phyloP scores from a whole-genome alignment of 1,140 invertebrate genomes.

The Vollenhovia emeryi region DNA sequence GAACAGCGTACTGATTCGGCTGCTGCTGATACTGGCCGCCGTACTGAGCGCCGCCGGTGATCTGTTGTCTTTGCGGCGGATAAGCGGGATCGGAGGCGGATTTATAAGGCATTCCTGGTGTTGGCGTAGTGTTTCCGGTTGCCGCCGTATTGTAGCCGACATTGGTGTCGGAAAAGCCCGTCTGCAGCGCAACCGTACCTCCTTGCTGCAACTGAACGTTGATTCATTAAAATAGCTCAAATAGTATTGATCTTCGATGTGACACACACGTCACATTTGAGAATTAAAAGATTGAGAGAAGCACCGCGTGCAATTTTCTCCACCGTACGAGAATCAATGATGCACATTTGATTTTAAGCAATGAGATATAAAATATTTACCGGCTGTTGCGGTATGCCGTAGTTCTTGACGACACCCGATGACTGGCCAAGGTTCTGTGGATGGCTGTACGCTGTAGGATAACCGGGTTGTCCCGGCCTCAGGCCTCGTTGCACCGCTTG shows the following conservation, averaged over 20 bases:
- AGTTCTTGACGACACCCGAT: conserved; percentile 81
- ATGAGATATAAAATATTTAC: conserved; percentile 57
- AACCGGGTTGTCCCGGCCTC: conserved; percentile 83
- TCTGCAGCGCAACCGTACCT: conserved; percentile 84
- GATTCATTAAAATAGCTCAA: background rate
- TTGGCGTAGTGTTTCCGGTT: conserved; percentile 81
- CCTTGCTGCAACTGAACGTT: conserved; percentile 78
- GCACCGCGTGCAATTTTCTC: background rate
- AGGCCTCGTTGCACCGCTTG: conserved; percentile 84
- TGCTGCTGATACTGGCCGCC: conserved; percentile 72
- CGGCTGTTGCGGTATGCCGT: conserved; percentile 83
- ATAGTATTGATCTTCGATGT: background rate
- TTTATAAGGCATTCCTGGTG: conserved; percentile 85
- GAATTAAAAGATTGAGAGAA: background rate
- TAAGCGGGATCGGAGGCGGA: conserved; percentile 82
- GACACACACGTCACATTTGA: background rate
- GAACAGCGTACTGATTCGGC: conserved; percentile 80
- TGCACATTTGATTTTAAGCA: background rate
- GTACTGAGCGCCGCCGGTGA: conserved; percentile 60
- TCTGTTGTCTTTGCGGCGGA: conserved; percentile 68
- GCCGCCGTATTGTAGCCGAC: conserved; percentile 82
- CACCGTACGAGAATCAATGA: background rate
- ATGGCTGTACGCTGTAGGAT: conserved; percentile 80
- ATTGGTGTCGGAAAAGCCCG: conserved; percentile 83
- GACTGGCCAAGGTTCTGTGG: conserved; percentile 74